Evolutionary conservation across 2,888 invertebrate species (phyloP), one percentile per base, ranked within the genome.

Genomic region (Leucozona laternaria): DNA sequence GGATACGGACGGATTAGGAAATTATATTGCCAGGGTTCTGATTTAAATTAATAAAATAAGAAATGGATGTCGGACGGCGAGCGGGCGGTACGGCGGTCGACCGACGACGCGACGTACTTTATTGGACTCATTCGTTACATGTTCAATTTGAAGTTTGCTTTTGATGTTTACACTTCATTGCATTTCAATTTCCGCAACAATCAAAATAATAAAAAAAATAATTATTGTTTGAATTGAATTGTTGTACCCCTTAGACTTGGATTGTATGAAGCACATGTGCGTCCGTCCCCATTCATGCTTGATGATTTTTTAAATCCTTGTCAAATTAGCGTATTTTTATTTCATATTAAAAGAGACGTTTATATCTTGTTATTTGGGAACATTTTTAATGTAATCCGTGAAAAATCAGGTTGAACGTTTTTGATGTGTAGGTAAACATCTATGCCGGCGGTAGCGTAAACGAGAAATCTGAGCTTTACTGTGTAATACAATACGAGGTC

Each of bases 111-210:
- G 71, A 22, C 15, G 4, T 2, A 55, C 25, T 70, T 66, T 55
- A 64, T 53, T 31, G 43, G 15, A 28, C 45, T 66, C 66, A 17
- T 66, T 66, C 34, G 45, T 15, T 28, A 58, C 22, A 48, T 48
- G 72, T 79, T 66, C n/a, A 73, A 76, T 76, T 80, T 80, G 62
- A 60, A 60, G 53, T 70, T 80, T 58, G 31, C 66, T 43, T 53
- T 70, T 80, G 76, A 68, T 70, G 68, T 70, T 75, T 70, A 48
- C 62, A 76, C 68, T 81, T 76, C 37, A 55, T 48, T 60, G 70
- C 70, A 76, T 81, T 76, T 76, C 70, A 55, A 76, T 81, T 76
- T 76, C 70, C 62, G 55, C 55, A 76, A 64, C 72, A 79, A 53
- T 78, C 53, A 43, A 31, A 78, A 58, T 40, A 70, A 53, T 60